Percentiles rank a stretch among this genome's conserved stretches.
Evolutionary conservation across 1,140 invertebrate species (phyloP).

Genomic region (Scylla paramamosain): DNA sequence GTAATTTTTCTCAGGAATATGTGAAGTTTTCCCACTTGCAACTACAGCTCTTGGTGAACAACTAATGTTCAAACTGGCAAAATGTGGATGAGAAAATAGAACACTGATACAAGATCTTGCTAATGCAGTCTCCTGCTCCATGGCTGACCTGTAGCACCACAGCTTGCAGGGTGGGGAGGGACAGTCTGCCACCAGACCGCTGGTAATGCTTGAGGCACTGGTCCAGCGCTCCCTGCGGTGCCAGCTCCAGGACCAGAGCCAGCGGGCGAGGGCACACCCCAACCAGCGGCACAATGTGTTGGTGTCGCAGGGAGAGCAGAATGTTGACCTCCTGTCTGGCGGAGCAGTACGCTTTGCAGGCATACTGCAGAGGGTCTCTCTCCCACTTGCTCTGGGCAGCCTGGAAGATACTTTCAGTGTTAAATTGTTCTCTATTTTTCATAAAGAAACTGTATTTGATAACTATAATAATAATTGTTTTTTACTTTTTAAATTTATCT

Average conservation of each 20-base stretch:
- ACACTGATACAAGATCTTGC: too few species aligned
- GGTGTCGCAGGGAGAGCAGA: constrained; percentile 90
- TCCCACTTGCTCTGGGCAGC: constrained; percentile 94
- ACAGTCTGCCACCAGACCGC: constrained; percentile 89
- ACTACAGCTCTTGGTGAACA: too few species aligned
- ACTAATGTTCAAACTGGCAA: too few species aligned
- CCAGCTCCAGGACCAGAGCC: constrained; percentile 94
- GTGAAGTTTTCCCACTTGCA: too few species aligned
- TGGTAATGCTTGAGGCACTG: constrained; percentile 90
- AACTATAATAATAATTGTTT: too few species aligned
- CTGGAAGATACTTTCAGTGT: constrained; percentile 79
- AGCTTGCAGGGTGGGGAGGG: constrained; percentile 90
- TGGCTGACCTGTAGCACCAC: constrained; percentile 88
- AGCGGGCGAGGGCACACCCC: constrained; percentile 93
- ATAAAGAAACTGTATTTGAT: too few species aligned
- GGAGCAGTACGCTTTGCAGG: constrained; percentile 96
- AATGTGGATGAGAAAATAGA: too few species aligned
- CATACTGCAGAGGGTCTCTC: constrained; percentile 92
- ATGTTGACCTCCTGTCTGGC: constrained; percentile 97
- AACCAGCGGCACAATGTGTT: constrained; percentile 95
- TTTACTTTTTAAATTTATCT: too few species aligned
- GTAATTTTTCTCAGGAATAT: too few species aligned
- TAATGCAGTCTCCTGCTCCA: too few species aligned
- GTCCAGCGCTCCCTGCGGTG: constrained; percentile 94
- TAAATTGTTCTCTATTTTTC: too few species aligned